Evolutionary conservation across 2,888 invertebrate genomes (phyloP).

Genomic region (Apotomis betuletana): DNA sequence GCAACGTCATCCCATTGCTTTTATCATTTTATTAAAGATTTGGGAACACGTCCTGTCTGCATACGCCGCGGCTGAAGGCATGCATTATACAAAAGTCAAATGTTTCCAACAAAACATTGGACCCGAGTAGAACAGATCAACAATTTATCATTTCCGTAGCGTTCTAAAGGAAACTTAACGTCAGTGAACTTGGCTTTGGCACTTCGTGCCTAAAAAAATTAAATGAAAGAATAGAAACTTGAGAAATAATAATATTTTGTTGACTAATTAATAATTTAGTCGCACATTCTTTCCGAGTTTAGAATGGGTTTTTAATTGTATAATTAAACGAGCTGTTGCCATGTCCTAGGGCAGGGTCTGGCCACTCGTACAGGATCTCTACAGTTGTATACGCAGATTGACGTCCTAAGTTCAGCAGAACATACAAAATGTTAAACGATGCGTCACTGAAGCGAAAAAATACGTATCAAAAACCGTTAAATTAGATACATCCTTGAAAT

Average conservation of each 20-base stretch:
- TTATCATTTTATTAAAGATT: too few relatives aligned
- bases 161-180: slow-evolving; percentile 32
- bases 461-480: slow-evolving; percentile 42
- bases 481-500: slow-evolving; percentile 45
- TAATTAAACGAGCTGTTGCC: background rate
- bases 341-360: background rate
- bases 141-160: slow-evolving; percentile 43
- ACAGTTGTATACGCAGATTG: slow-evolving; percentile 24
- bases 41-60: too few relatives aligned
- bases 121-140: slow-evolving; percentile 53
- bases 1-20: background rate
- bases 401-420: slow-evolving; percentile 27
- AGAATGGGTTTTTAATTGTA: slow-evolving; percentile 5
- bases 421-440: slow-evolving; percentile 33
- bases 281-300: background rate
- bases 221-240: background rate
- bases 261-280: background rate
- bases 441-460: slow-evolving; percentile 40
- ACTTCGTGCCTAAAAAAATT: background rate
- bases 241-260: too few relatives aligned
- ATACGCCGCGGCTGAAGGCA: slow-evolving; percentile 10
- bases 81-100: slow-evolving; percentile 46
- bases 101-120: slow-evolving; percentile 56
- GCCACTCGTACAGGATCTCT: slow-evolving; percentile 3
- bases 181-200: slow-evolving; percentile 23